These are phyloP conservation scores for Desoria tigrina DNA, from an alignment of 2,888 invertebrate species.

Conservation along the genomic window DNA sequence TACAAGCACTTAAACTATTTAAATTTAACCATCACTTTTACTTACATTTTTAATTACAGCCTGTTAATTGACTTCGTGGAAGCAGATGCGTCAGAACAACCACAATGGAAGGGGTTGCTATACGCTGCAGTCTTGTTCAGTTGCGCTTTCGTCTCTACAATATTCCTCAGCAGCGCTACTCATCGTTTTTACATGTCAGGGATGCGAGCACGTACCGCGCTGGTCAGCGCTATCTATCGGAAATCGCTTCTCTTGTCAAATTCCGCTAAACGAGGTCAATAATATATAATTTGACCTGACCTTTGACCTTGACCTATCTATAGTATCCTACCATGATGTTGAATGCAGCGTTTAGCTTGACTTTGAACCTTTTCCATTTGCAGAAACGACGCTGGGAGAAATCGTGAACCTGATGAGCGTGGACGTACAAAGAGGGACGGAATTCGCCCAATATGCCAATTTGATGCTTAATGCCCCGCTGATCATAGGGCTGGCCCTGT, in stretches of 20 bases:
- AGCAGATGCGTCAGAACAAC: slow-evolving; percentile 54
- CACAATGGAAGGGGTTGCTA: slow-evolving; percentile 63
- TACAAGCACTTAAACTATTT: too few species aligned
- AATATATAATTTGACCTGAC: too few species aligned
- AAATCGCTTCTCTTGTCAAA: slow-evolving; percentile 57
- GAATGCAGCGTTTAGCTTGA: background rate
- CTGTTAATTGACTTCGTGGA: slow-evolving; percentile 56
- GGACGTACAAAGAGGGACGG: slow-evolving; percentile 66
- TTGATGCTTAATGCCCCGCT: slow-evolving; percentile 61
- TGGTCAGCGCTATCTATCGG: slow-evolving; percentile 63
- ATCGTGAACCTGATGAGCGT: slow-evolving; percentile 91
- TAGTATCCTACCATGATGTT: background rate
- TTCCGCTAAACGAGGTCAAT: slow-evolving; percentile 46
- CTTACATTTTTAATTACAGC: slow-evolving; percentile 54
- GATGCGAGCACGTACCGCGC: slow-evolving; percentile 62
- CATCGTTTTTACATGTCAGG: slow-evolving; percentile 62
- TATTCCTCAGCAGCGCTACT: slow-evolving; percentile 63
- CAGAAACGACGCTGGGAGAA: slow-evolving; percentile 77
- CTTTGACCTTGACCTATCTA: too few species aligned
- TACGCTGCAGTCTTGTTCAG: slow-evolving; percentile 62
- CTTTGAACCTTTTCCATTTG: background rate
- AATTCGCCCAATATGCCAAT: slow-evolving; percentile 59
- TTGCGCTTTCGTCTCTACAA: slow-evolving; percentile 60
- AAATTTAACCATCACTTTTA: too few species aligned
- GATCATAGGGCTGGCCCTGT: slow-evolving; percentile 57